These are phyloP conservation scores for Scaptomyza pallida DNA, from an alignment of 1,140 invertebrate species.

Conservation along the genomic window DNA sequence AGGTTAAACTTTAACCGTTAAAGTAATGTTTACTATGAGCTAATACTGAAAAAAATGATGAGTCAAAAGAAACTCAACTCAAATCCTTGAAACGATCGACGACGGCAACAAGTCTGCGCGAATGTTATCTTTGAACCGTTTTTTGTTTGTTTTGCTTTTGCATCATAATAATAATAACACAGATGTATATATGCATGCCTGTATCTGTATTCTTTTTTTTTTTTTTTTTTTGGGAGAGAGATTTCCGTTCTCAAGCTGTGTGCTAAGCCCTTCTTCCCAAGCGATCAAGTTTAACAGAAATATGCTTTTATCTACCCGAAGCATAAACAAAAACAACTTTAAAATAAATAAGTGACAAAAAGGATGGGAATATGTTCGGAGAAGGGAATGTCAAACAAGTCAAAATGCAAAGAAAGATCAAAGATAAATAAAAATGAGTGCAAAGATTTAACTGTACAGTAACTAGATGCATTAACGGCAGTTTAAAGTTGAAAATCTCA, in stretches of 20 bases:
- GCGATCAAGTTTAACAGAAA: slow-evolving; percentile 21
- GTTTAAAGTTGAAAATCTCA: neutral
- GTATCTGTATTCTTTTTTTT: neutral
- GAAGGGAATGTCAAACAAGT: neutral
- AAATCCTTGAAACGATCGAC: neutral
- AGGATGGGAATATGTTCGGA: slow-evolving; percentile 11
- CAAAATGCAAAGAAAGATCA: neutral
- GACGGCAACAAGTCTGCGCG: slow-evolving; percentile 26
- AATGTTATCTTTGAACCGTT: neutral
- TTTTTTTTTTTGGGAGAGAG: no score
- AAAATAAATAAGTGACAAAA: slow-evolving; percentile 17
- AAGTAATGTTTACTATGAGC: neutral
- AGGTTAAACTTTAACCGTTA: neutral
- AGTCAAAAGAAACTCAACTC: neutral
- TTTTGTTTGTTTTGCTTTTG: neutral
- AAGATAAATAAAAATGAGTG: slow-evolving; percentile 25
- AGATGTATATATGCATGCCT: neutral
- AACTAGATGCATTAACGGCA: neutral
- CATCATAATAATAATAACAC: neutral
- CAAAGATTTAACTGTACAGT: neutral
- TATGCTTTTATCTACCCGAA: slow-evolving; percentile 36
- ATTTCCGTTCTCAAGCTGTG: slow-evolving; percentile 7
- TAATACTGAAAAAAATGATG: neutral
- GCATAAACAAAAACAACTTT: slow-evolving; percentile 37
- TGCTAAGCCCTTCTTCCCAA: slow-evolving; percentile 18